Percentiles rank a stretch among this genome's conserved stretches.
These are phyloP conservation scores for Hexactinellida sp. DNA, from an alignment of 37 sponge, comb jelly and placozoan species.

Conservation along the genomic window DNA sequence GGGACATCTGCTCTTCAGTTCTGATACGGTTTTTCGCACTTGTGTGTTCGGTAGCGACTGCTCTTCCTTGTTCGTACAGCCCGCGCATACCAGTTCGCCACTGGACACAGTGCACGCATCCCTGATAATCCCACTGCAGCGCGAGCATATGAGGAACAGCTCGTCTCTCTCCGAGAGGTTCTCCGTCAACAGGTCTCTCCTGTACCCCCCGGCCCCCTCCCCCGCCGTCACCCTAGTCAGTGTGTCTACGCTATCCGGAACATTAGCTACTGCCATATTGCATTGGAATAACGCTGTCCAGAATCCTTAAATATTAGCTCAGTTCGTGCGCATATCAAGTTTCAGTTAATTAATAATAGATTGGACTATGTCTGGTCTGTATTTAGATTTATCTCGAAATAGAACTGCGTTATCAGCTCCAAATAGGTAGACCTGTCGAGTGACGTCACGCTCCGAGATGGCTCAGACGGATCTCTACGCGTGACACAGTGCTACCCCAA, in stretches of 20 bases:
- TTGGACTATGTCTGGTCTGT: too few relatives aligned
- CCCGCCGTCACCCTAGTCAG: neutral
- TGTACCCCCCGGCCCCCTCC: neutral
- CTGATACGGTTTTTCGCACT: neutral
- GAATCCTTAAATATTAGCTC: too few relatives aligned
- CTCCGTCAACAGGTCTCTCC: neutral
- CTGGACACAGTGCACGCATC: neutral
- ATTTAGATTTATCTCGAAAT: neutral
- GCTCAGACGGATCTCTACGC: neutral
- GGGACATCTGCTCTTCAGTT: conserved; percentile 2
- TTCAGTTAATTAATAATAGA: neutral
- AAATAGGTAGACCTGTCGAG: neutral
- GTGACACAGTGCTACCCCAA: conserved; percentile 7
- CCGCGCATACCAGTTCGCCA: neutral
- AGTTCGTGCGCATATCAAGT: neutral
- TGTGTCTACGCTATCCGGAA: neutral
- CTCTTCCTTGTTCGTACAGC: neutral
- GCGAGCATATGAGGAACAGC: neutral
- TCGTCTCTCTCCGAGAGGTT: conserved; percentile 1
- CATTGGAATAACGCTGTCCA: too few relatives aligned
- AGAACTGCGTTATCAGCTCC: too few relatives aligned
- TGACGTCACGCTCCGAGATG: neutral
- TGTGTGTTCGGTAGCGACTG: neutral
- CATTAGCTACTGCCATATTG: neutral
- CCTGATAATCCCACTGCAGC: neutral